Evolutionary conservation across 1,140 invertebrate species (phyloP).

Genomic region (Gryon sp.): DNA sequence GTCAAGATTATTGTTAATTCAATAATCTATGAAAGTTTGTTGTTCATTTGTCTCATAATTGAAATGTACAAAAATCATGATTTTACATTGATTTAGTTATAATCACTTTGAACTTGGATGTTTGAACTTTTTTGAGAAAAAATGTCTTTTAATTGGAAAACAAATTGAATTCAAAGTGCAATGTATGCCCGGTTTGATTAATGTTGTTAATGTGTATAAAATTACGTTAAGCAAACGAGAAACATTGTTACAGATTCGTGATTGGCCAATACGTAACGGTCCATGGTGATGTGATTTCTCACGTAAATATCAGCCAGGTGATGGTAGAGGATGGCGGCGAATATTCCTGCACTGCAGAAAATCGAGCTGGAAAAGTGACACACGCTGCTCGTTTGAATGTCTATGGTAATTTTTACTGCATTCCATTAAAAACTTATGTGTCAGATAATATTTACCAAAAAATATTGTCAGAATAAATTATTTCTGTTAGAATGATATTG

Average conservation of each 20-base stretch:
- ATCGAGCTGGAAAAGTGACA: conserved; percentile 86
- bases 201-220: conserved; percentile 20
- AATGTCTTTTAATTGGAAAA: too few relatives aligned
- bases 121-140: too few relatives aligned
- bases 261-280: conserved; percentile 90
- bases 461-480: neutral
- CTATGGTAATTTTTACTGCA: conserved; percentile 83
- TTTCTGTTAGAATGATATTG: too few relatives aligned
- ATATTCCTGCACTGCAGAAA: conserved; percentile 90
- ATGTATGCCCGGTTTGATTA: neutral
- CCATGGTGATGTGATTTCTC: conserved; percentile 91
- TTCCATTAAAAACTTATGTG: conserved; percentile 31
- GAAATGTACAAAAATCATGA: too few relatives aligned
- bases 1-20: too few relatives aligned
- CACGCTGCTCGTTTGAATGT: conserved; percentile 91
- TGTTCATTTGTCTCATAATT: too few relatives aligned
- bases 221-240: conserved; percentile 21
- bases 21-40: too few relatives aligned
- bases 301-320: conserved; percentile 91
- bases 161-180: neutral
- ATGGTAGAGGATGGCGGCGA: conserved; percentile 92
- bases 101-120: too few relatives aligned
- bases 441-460: neutral
- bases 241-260: conserved; percentile 82
- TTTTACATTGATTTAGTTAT: too few relatives aligned